These are phyloP conservation scores for Chelonus formosanus DNA, from an alignment of 2,888 invertebrate species.

Conservation along the genomic window DNA sequence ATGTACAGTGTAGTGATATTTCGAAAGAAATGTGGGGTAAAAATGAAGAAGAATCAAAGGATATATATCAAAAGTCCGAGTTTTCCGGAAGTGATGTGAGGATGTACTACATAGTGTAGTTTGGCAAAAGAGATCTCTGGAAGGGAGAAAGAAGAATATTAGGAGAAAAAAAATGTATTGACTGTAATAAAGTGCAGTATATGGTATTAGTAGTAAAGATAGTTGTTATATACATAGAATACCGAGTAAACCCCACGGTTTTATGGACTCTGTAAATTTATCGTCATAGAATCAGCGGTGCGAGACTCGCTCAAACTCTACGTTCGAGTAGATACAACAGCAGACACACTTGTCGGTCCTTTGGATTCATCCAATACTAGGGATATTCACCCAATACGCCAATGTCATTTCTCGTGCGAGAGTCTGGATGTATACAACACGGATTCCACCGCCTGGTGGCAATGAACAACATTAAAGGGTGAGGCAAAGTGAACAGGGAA, in stretches of 20 bases:
- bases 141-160: not conserved
- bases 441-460: constrained; percentile 8
- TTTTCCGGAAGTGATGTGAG: too few relatives aligned
- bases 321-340: not conserved
- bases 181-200: constrained; percentile 3
- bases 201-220: too few relatives aligned
- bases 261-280: constrained; percentile 44
- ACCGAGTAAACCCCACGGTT: constrained; percentile 33
- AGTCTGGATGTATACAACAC: not conserved
- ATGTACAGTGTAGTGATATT: not conserved
- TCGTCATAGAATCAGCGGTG: constrained; percentile 37
- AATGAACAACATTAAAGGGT: constrained; percentile 35
- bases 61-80: too few relatives aligned
- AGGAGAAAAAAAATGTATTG: not conserved
- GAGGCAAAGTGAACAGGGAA: constrained; percentile 35
- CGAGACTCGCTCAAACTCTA: constrained; percentile 1
- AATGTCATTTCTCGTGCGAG: constrained; percentile 4
- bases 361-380: not conserved
- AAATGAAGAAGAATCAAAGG: not conserved
- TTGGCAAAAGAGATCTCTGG: not conserved
- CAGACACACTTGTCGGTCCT: too few relatives aligned
- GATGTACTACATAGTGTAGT: too few relatives aligned
- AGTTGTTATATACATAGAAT: too few relatives aligned
- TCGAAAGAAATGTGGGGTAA: constrained; percentile 7
- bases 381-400: constrained; percentile 14